phyloP scores from a whole-genome alignment of 2,113 vertebrate species.

The Uropsilus gracilis region DNA sequence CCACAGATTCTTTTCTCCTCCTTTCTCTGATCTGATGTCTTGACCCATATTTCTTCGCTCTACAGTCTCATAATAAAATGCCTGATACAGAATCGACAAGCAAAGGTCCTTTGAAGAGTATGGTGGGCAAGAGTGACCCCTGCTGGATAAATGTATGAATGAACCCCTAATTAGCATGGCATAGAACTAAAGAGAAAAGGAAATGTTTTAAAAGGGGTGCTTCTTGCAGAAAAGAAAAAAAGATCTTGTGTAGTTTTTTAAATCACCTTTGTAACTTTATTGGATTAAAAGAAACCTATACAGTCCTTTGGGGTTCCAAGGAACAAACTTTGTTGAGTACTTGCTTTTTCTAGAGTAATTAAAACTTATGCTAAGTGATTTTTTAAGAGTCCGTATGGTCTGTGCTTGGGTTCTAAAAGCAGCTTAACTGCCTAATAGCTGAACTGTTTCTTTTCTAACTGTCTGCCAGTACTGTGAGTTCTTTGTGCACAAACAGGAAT shows the following conservation, averaged over 20 bases:
- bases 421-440: conserved; percentile 60
- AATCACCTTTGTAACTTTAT: conserved; percentile 11
- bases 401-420: conserved; percentile 56
- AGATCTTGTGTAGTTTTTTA: not conserved
- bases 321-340: not conserved
- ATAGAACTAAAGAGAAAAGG: not conserved
- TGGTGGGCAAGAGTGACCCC: conserved; percentile 85
- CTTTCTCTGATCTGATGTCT: not conserved
- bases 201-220: not conserved
- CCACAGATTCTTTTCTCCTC: conserved; percentile 26
- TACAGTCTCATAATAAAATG: not conserved
- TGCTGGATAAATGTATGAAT: conserved; percentile 80
- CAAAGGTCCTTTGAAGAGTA: not conserved
- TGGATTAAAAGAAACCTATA: not conserved
- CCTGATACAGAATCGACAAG: accelerated
- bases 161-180: not conserved
- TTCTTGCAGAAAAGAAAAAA: not conserved
- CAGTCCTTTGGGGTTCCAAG: not conserved
- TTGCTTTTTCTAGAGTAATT: not conserved
- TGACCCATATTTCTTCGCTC: not conserved
- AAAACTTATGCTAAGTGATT: not conserved
- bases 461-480: conserved; percentile 45
- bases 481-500: conserved; percentile 46
- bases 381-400: conserved; percentile 32
- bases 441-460: conserved; percentile 78